Evolutionary conservation across 2,888 invertebrate genomes (phyloP).

Genomic region (Drosophila trichaetosa): DNA sequence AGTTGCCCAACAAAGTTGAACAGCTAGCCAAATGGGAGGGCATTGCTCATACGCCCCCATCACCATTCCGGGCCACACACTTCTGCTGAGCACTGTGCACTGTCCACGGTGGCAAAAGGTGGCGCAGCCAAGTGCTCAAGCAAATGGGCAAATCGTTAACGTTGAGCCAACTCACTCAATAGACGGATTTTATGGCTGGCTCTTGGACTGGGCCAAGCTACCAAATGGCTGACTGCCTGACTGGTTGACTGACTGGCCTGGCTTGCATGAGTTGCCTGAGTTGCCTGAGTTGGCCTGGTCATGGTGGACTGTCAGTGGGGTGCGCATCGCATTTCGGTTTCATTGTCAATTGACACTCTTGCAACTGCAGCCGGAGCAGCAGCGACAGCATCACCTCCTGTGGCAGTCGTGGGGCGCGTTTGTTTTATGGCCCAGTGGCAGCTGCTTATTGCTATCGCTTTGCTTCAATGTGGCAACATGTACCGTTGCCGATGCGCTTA

Average conservation of each 20-base stretch:
- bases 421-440: constrained; percentile 72
- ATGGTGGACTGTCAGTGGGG: constrained; percentile 9
- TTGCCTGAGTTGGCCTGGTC: constrained; percentile 5
- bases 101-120: constrained; percentile 45
- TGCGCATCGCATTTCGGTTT: constrained; percentile 64
- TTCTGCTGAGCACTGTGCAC: background rate
- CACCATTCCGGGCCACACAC: background rate
- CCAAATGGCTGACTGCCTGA: constrained; percentile 7
- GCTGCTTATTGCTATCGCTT: constrained; percentile 77
- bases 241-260: constrained; percentile 12
- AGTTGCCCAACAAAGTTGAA: constrained; percentile 56
- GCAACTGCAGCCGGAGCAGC: constrained; percentile 17
- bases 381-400: constrained; percentile 4
- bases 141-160: constrained; percentile 75
- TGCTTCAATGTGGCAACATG: constrained; percentile 75
- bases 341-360: constrained; percentile 81
- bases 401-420: constrained; percentile 41
- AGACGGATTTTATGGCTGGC: constrained; percentile 53
- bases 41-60: constrained; percentile 59
- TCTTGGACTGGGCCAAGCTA: constrained; percentile 16
- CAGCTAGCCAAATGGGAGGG: constrained; percentile 47
- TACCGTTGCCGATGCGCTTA: constrained; percentile 35
- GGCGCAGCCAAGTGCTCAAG: constrained; percentile 68
- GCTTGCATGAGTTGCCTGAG: background rate
- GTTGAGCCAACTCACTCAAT: constrained; percentile 57